phyloP scores from a whole-genome alignment of 2,113 vertebrate genomes.

The Raja brachyura region DNA sequence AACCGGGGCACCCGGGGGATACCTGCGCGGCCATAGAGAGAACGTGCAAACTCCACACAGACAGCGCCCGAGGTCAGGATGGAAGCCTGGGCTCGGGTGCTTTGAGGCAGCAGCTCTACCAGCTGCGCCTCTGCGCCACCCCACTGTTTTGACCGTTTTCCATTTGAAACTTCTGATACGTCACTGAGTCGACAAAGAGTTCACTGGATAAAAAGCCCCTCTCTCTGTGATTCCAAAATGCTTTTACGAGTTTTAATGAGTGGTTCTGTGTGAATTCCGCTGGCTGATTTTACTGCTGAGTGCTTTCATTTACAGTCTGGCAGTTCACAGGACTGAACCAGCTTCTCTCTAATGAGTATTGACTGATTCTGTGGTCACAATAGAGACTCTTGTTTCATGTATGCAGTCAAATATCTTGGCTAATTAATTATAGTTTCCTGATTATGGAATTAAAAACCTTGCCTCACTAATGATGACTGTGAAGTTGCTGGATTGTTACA shows the following conservation, averaged over 20 bases:
- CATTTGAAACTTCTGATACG: neutral
- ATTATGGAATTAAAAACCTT: neutral
- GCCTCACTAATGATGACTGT: too few species aligned
- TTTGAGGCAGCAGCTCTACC: too few species aligned
- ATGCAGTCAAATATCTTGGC: neutral
- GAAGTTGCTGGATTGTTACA: too few species aligned
- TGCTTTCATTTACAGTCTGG: neutral
- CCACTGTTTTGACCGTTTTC: neutral
- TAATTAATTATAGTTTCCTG: neutral
- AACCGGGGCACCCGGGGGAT: too few species aligned
- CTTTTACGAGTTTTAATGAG: slow-evolving; percentile 2
- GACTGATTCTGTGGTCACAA: neutral
- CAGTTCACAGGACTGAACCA: neutral
- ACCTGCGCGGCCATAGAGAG: too few species aligned
- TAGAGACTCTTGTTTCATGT: neutral
- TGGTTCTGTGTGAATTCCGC: neutral
- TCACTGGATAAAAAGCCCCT: neutral
- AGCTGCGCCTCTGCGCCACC: too few species aligned
- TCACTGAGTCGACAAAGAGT: neutral
- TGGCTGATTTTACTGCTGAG: neutral
- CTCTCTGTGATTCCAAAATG: neutral
- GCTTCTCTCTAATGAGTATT: neutral
- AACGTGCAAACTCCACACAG: too few species aligned
- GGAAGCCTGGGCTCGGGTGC: too few species aligned
- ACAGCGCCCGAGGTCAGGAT: too few species aligned